Base-by-base conservation (phyloP, 2,888 invertebrate genomes). In the Ornithoptera alexandrae region DNA sequence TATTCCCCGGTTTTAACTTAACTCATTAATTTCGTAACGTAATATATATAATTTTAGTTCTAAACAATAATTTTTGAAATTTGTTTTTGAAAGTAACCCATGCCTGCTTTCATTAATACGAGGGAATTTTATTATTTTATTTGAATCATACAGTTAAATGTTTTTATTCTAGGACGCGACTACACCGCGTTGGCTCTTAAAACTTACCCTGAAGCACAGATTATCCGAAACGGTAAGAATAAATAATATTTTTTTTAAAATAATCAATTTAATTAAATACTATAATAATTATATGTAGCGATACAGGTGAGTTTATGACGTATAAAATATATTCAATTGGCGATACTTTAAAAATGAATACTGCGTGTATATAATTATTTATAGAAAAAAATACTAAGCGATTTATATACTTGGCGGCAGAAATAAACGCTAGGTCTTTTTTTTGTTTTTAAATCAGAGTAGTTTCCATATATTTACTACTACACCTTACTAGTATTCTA, bases 161-260 rank as follows among this genome's bases (percentile, higher is more conserved):
- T 6, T 53, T 8, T n/a, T 42, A n/a, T 85, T 85, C 63, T 82
- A 87, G 91, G 83, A 67, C 87, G 85, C 0, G 84, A 65, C 30
- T 65, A 65, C 36, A 36, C 84, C 3, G 93, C 94, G 36, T 85
- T 97, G 73, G 92, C 95, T 67, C 87, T 98, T 74, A 95, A 93
- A 85, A 96, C 96, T 0, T 96, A 97, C 81, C 97, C 97, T 0
- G 89, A 90, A 42, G 94, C 94, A 46, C 97, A 97, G 86, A 94
- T 94, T 62, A 95, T 97, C 74, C 95, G 96, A 94, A 95, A 96
- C 94, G 96, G 97, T 97, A 90, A 96, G 97, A 94, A 53, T 30
- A n/a, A n/a, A n/a, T 50, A 3, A 7, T n/a, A 1, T 18, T n/a
- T 53, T 53, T 53, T 7, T 7, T 53, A 30, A 3, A 0, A n/a